Conservation (phyloP, 2,888 invertebrate genomes). For the Tetragnatha montana region DNA sequence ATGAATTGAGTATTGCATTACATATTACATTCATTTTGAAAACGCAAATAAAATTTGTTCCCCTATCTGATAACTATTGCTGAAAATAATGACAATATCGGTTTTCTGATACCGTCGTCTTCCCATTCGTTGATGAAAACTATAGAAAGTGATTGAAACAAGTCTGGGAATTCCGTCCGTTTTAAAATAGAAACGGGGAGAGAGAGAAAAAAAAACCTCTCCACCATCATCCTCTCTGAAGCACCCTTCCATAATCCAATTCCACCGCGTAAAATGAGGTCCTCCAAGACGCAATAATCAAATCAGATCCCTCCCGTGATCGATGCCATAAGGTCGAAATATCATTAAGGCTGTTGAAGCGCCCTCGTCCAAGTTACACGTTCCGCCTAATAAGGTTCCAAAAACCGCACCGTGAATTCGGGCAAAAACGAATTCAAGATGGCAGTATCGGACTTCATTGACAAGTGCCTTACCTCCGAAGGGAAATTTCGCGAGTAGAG, state of each 20-base stretch:
- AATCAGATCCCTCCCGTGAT: slow-evolving; percentile 38
- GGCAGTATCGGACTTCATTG: slow-evolving; percentile 53
- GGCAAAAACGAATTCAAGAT: slow-evolving; percentile 13
- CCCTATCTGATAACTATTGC: too few relatives aligned
- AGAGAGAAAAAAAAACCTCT: background rate
- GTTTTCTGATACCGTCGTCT: too few relatives aligned
- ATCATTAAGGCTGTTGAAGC: slow-evolving; percentile 54
- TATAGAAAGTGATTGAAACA: background rate
- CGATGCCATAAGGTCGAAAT: slow-evolving; percentile 1
- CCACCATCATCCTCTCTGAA: slow-evolving; percentile 18
- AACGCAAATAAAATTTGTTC: too few relatives aligned
- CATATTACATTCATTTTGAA: too few relatives aligned
- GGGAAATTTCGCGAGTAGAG: too few relatives aligned
- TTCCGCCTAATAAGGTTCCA: slow-evolving; percentile 52
- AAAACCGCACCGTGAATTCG: slow-evolving; percentile 36
- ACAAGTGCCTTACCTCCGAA: slow-evolving; percentile 27
- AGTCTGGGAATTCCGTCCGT: background rate
- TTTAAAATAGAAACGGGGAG: background rate
- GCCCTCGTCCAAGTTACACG: slow-evolving; percentile 32
- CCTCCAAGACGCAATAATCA: slow-evolving; percentile 30
- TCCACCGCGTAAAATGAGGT: slow-evolving; percentile 26
- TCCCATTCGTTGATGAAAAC: too few relatives aligned
- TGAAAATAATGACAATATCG: too few relatives aligned
- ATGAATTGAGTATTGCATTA: background rate
- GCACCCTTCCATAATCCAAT: slow-evolving; percentile 44